Conservation (phyloP, 2,888 invertebrate species). For the Morpho achilles region DNA sequence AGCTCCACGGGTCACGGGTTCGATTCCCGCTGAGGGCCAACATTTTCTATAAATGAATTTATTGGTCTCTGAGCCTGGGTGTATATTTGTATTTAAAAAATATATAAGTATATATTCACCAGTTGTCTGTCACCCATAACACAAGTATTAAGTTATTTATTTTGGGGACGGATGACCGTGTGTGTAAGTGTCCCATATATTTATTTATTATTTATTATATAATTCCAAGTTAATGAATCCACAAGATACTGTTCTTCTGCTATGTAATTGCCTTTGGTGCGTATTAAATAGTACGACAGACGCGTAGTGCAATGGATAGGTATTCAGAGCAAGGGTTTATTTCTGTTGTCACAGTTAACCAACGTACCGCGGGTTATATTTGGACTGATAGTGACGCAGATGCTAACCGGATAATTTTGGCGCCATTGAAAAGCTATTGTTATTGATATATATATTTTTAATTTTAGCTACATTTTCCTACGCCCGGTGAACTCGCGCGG, state of each 20-base stretch:
- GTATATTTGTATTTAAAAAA: no score
- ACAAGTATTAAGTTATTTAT: no score
- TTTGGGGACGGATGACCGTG: no score
- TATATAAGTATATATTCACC: no score
- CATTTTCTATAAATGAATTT: no score
- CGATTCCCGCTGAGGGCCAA: no score
- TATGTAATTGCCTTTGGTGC: background rate
- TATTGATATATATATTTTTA: constrained; percentile 37
- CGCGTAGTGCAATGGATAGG: constrained; percentile 48
- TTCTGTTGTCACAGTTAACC: constrained; percentile 69
- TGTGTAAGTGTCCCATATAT: no score
- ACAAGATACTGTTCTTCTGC: background rate
- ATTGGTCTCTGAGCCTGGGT: no score
- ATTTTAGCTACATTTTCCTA: background rate
- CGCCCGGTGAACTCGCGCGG: no score
- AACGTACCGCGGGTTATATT: constrained; percentile 57
- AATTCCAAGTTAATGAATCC: background rate
- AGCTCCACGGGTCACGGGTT: no score
- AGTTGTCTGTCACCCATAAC: no score
- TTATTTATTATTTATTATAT: no score
- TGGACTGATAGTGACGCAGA: constrained; percentile 73
- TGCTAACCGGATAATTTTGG: constrained; percentile 67
- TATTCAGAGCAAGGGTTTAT: constrained; percentile 71
- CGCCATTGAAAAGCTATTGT: constrained; percentile 57
- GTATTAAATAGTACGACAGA: constrained; percentile 38